A percentile compares a stretch with the other conserved stretches of the same genome.
phyloP scores from a whole-genome alignment of 2,797 vertebrate genomes.

The Lepus townsendii region DNA sequence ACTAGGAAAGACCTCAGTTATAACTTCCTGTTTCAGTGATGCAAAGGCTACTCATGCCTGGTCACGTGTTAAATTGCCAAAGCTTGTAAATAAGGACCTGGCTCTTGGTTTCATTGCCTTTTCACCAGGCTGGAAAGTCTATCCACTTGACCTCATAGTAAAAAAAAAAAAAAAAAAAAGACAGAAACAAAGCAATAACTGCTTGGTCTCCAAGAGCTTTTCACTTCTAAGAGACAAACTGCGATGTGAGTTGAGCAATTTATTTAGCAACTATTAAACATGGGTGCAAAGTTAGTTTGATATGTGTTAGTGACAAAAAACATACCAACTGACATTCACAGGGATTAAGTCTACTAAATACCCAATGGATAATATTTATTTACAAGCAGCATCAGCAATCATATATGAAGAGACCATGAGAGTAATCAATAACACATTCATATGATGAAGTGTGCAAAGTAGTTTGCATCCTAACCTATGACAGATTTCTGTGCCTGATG shows the following conservation, averaged over 20 bases:
- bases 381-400: neutral
- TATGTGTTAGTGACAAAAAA: neutral
- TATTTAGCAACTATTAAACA: neutral
- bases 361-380: neutral
- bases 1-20: neutral
- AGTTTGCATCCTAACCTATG: rapidly evolving
- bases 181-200: neutral
- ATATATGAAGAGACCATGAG: neutral
- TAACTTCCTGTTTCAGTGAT: neutral
- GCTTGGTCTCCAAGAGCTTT: neutral
- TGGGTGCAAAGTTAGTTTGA: neutral
- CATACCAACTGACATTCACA: neutral
- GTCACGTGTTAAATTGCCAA: constrained; percentile 32
- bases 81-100: neutral
- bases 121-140: neutral
- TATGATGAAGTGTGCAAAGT: neutral
- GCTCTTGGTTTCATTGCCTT: constrained; percentile 11
- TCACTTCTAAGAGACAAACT: neutral
- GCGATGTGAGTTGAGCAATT: neutral
- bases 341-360: neutral
- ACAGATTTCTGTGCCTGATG: neutral
- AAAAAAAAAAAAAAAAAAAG: neutral
- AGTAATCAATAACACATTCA: neutral
- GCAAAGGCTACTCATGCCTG: constrained; percentile 7
- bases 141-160: neutral